Percentiles rank a stretch among this genome's conserved stretches.
These are phyloP conservation scores for Pseudorasbora parva DNA, from an alignment of 2,113 vertebrate species.

Conservation along the genomic window DNA sequence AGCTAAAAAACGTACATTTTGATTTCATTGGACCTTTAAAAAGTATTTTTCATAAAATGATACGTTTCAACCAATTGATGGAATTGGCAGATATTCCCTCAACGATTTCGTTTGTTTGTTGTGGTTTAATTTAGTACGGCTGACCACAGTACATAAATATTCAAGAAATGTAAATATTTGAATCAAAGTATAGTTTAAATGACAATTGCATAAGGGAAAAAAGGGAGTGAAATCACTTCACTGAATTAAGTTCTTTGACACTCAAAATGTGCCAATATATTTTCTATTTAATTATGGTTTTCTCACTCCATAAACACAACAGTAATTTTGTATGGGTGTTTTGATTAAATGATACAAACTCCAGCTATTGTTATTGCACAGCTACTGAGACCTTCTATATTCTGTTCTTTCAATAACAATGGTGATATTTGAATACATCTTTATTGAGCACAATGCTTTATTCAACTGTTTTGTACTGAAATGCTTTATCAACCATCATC, in stretches of 20 bases:
- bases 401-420: neutral
- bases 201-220: neutral
- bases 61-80: too few relatives aligned
- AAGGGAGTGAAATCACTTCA: neutral
- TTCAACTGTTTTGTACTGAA: neutral
- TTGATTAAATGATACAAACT: slow-evolving; percentile 51
- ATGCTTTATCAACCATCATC: neutral
- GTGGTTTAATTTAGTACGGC: too few relatives aligned
- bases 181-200: neutral
- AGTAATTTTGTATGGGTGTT: slow-evolving; percentile 44
- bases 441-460: neutral
- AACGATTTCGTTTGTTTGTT: too few relatives aligned
- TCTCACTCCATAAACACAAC: slow-evolving; percentile 39
- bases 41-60: too few relatives aligned
- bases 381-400: slow-evolving; percentile 1
- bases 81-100: too few relatives aligned
- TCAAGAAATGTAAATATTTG: slow-evolving; percentile 52
- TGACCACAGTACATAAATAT: slow-evolving; percentile 55
- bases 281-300: slow-evolving; percentile 50
- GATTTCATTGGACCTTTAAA: too few relatives aligned
- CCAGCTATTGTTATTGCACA: slow-evolving; percentile 11
- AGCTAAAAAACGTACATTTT: too few relatives aligned
- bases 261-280: slow-evolving; percentile 34
- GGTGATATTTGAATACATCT: slow-evolving; percentile 4
- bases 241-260: slow-evolving; percentile 5